These are phyloP conservation scores for Alouatta caraya DNA, from an alignment of 2,797 vertebrate genomes.

Conservation along the genomic window DNA sequence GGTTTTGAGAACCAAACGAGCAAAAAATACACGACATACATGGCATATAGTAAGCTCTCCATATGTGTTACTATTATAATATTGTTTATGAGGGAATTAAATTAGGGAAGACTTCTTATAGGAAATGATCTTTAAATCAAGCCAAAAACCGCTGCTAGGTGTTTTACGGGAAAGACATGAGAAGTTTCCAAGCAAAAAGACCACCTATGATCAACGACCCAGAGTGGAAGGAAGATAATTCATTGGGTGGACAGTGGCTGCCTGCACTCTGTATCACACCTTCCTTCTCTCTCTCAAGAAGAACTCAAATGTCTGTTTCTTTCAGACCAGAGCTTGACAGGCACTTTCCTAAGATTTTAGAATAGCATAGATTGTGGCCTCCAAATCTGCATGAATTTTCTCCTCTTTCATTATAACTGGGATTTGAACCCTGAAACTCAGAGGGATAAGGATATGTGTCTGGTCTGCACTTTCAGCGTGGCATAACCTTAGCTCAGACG, in stretches of 20 bases:
- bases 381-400: not conserved
- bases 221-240: not conserved
- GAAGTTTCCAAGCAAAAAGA: not conserved
- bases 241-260: not conserved
- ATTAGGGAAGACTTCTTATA: not conserved
- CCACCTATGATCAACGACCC: not conserved
- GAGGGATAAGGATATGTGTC: not conserved
- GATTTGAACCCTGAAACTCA: not conserved
- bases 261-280: not conserved
- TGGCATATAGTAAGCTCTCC: not conserved
- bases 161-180: not conserved
- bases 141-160: not conserved
- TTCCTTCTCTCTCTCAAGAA: not conserved
- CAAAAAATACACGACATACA: not conserved
- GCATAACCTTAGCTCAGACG: not conserved
- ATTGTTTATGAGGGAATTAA: not conserved
- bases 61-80: not conserved
- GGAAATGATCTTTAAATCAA: not conserved
- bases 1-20: conserved; percentile 9
- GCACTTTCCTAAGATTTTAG: not conserved
- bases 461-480: not conserved
- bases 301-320: not conserved
- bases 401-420: not conserved
- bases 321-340: not conserved
- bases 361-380: not conserved